Conservation (phyloP, 2,113 vertebrate species). For the Astatotilapia flaviijosephi region DNA sequence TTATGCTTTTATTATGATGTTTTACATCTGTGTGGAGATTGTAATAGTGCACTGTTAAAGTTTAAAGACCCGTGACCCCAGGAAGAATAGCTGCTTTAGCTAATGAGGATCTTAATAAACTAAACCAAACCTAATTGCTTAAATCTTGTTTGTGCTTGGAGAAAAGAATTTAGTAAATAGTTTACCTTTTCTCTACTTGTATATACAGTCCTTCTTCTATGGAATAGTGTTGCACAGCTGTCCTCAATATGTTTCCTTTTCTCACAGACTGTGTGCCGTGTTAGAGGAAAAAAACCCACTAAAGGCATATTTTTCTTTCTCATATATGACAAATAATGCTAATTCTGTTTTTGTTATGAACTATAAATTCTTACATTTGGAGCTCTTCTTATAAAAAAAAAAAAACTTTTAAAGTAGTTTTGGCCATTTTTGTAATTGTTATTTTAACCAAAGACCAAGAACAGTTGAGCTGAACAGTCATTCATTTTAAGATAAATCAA, state of each 20-base stretch:
- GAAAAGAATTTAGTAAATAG: neutral
- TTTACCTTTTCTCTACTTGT: neutral
- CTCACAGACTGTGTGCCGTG: neutral
- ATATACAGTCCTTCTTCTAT: neutral
- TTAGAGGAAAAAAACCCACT: fast-evolving
- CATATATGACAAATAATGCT: neutral
- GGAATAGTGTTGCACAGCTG: neutral
- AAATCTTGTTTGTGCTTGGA: neutral
- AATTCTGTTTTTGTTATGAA: neutral
- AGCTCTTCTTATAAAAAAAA: neutral
- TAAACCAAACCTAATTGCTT: neutral
- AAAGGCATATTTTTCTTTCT: neutral
- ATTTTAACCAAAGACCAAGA: neutral
- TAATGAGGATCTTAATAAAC: neutral
- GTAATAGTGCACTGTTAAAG: neutral
- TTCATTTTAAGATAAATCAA: neutral
- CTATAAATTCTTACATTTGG: neutral
- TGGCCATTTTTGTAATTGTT: neutral
- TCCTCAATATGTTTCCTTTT: neutral
- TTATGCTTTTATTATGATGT: neutral
- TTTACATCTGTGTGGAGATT: neutral
- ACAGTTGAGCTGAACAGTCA: neutral
- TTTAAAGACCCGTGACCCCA: neutral
- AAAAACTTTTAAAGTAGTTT: neutral
- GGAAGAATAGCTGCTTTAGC: neutral